Base-by-base conservation (phyloP, 2,797 vertebrate genomes). In the Acestrorhynchus altus region DNA sequence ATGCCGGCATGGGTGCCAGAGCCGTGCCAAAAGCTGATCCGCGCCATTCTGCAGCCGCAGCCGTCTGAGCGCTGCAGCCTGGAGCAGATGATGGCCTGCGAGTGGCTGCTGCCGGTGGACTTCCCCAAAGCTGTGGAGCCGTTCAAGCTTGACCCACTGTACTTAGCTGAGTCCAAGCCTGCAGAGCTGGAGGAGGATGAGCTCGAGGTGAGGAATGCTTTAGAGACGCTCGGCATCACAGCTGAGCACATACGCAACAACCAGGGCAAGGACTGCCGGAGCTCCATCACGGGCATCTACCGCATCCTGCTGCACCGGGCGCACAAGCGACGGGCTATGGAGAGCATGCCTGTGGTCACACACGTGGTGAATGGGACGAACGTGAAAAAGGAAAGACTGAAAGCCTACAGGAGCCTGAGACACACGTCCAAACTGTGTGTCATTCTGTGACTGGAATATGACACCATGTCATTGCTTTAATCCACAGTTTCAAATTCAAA, bases 351-450 rank as follows among this genome's bases (percentile, higher is more conserved):
- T 0, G 85, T 92, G 0, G 89, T 94, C 82, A 90, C 89, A 1
- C 89, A 93, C 1, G 89, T 89, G 35, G 92, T 85, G 5, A 88
- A 80, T 4, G 87, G 92, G 51, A 72, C 82, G 0, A 67, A 85
- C 20, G 26, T 47, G 61, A 96, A 93, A 85, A 96, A 94, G 35
- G 93, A 94, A 18, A 83, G 89, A 8, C 86, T 93, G 24, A 90
- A 89, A 74, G 90, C 94, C 52, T 95, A 94, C 83, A 91, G 89
- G 2, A 93, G 93, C 86, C 88, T 96, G 83, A 93, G 95, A 78
- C 95, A 98, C 83, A 96, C 96, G 0, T 99, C 97, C n/a, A 99
- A 96, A 88, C 94, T 99, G 60, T 99, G 98, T 81, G 92, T 92
- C n/a, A 95, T 99, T 93, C 93, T 99, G 91, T 99, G 92, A 96